phyloP scores from a whole-genome alignment of 2,113 vertebrate species.

The Phylloscopus whistleri region DNA sequence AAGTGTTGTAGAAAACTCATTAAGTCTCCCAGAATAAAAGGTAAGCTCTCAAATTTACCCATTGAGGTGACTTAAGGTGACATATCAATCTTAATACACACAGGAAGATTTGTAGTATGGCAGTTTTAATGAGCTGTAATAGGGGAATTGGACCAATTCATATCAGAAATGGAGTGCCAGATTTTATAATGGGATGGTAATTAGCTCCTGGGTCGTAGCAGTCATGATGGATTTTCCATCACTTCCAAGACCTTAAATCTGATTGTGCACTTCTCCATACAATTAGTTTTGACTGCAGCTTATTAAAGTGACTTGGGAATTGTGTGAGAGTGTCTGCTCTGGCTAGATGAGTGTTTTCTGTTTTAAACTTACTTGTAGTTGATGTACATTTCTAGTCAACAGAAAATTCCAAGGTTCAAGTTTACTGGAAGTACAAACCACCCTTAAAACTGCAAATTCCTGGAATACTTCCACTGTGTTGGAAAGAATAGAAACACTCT shows the following conservation, averaged over 20 bases:
- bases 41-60: neutral
- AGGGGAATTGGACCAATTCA: slow-evolving; percentile 5
- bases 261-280: slow-evolving; percentile 1
- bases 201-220: neutral
- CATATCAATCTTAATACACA: slow-evolving; percentile 5
- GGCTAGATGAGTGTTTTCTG: neutral
- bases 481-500: neutral
- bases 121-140: slow-evolving; percentile 51
- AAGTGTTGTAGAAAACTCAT: neutral
- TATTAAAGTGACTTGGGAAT: slow-evolving; percentile 3
- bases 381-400: neutral
- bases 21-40: neutral
- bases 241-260: slow-evolving; percentile 23
- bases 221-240: slow-evolving; percentile 27
- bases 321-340: neutral
- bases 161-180: slow-evolving; percentile 10
- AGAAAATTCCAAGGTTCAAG: neutral
- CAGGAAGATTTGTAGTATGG: neutral
- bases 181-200: slow-evolving; percentile 41
- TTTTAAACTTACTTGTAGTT: neutral
- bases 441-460: neutral
- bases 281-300: slow-evolving; percentile 34
- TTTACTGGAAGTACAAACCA: neutral
- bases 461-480: neutral
- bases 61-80: slow-evolving; percentile 15